Evolutionary conservation across 2,888 invertebrate genomes (phyloP), one percentile per base, ranked within the genome.

Genomic region (Tridacna crocea): DNA sequence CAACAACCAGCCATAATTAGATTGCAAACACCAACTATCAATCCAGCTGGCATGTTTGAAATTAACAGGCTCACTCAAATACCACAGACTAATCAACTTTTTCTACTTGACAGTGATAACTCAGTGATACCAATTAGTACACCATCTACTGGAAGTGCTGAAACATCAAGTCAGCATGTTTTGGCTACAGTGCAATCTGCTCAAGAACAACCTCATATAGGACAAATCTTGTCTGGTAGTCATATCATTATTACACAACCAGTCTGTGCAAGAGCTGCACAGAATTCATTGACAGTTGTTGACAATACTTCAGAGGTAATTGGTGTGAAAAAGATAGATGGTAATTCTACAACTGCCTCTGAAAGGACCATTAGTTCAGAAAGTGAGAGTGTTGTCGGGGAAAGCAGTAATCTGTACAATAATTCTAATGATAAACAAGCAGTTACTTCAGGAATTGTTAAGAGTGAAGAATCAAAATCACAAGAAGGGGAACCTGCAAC

Each of bases 41-140:
- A 48, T 51, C 11, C 48, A 47, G 8, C 70, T 51, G 51, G 26
- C 11, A 51, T 70, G 70, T 70, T 51, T 70, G 70, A 70, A 51
- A 70, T 70, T n/a, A 70, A 70, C 17, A 48, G 51, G 24, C 19
- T 61, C 13, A n/a, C n/a, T 61, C 61, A n/a, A 24, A 24, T 70
- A 13, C 68, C 68, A 17, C 46, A 27, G 17, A 47, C 51, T 22
- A 70, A 70, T 24, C 70, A 51, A 24, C 24, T 70, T 22, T 47
- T 24, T 22, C 15, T 70, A 17, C 17, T 70, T 4, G 47, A 70
- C 17, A 70, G 47, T 51, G 51, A 12, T 13, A 48, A 46, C 17
- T 70, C 70, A 46, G 70, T 70, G 0, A 70, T 70, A 24, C 70
- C 70, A 70, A 70, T 70, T 48, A 70, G 22, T 51, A 70, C 70